A percentile compares a stretch with the other conserved stretches of the same genome.
Conservation (phyloP, 1,140 invertebrate genomes). For the Calliopsis andreniformis region DNA sequence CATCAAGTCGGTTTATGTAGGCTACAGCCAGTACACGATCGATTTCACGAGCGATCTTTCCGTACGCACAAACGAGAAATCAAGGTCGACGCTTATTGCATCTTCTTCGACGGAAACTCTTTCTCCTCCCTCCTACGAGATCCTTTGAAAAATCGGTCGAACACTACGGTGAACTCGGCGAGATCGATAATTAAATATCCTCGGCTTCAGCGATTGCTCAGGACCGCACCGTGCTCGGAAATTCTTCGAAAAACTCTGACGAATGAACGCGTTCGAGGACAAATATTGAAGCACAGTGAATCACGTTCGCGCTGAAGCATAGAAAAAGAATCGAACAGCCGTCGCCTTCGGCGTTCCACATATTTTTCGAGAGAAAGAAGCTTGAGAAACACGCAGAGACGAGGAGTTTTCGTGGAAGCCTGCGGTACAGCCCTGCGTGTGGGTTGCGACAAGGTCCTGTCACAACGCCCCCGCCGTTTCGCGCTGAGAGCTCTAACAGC, state of each 20-base stretch:
- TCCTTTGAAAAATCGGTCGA: slow-evolving; percentile 40
- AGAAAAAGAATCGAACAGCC: neutral
- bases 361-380: too few relatives aligned
- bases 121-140: slow-evolving; percentile 22
- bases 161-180: too few relatives aligned
- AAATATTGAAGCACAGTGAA: too few relatives aligned
- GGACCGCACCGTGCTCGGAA: neutral
- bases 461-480: slow-evolving; percentile 73
- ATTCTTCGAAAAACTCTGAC: too few relatives aligned
- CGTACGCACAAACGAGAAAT: slow-evolving; percentile 43
- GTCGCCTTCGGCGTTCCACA: too few relatives aligned
- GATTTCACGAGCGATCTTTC: slow-evolving; percentile 45
- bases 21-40: slow-evolving; percentile 32
- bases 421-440: slow-evolving; percentile 74
- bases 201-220: neutral
- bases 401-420: slow-evolving; percentile 62
- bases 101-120: slow-evolving; percentile 44
- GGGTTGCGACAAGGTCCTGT: slow-evolving; percentile 77
- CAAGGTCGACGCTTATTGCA: slow-evolving; percentile 48
- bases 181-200: slow-evolving; percentile 40
- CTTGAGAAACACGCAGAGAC: slow-evolving; percentile 14
- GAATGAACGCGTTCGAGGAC: neutral
- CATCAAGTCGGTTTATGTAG: slow-evolving; percentile 34
- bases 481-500: slow-evolving; percentile 56
- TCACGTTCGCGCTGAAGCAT: too few relatives aligned